These are phyloP conservation scores for Periplaneta americana DNA, from an alignment of 1,140 invertebrate species.

Conservation along the genomic window DNA sequence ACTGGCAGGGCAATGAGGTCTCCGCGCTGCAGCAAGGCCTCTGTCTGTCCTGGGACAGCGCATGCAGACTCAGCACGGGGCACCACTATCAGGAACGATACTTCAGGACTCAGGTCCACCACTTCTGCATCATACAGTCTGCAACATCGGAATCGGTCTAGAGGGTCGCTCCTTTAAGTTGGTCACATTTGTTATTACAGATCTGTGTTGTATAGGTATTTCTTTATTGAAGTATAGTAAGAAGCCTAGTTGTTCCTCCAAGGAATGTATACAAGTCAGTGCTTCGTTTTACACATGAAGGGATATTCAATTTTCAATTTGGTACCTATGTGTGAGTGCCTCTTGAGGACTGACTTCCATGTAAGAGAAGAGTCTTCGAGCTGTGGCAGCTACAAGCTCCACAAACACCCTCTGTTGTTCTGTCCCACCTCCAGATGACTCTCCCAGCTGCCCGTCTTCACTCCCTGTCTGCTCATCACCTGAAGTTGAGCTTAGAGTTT, in stretches of 20 bases:
- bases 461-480: constrained; percentile 13
- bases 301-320: too few species aligned
- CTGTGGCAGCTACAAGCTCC: constrained; percentile 62
- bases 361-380: constrained; percentile 66
- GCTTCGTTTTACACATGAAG: too few species aligned
- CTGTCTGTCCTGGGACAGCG: constrained; percentile 80
- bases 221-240: too few species aligned
- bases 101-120: constrained; percentile 80
- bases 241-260: too few species aligned
- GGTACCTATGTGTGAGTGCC: constrained; percentile 53
- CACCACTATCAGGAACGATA: constrained; percentile 84
- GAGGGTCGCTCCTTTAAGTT: too few species aligned
- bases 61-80: constrained; percentile 87
- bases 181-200: too few species aligned
- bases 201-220: too few species aligned
- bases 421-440: constrained; percentile 31
- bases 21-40: constrained; percentile 69
- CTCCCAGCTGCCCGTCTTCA: constrained; percentile 6
- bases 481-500: background rate
- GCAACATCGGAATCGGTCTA: constrained; percentile 6
- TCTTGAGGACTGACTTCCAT: constrained; percentile 71
- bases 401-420: constrained; percentile 76
- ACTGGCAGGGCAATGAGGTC: constrained; percentile 83
- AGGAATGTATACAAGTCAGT: too few species aligned
- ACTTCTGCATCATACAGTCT: constrained; percentile 88